phyloP scores from a whole-genome alignment of 2,113 vertebrate species.

The Balaenoptera acutorostrata region DNA sequence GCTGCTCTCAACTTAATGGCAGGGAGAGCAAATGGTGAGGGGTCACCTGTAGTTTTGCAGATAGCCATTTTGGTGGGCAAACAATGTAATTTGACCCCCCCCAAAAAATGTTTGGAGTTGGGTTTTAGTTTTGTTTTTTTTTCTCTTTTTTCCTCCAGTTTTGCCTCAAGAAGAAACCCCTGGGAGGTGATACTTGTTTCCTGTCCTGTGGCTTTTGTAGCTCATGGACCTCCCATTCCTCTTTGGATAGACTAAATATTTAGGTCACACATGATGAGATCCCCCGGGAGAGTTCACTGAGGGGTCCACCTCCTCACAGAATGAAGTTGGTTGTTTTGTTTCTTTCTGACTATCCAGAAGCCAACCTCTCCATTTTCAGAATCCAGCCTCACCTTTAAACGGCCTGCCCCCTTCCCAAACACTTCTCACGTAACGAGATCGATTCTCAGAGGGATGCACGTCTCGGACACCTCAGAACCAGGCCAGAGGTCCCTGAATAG shows the following conservation, averaged over 20 bases:
- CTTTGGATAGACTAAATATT: background rate
- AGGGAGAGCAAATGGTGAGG: background rate
- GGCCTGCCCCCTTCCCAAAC: background rate
- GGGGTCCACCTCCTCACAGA: background rate
- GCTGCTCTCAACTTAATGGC: background rate
- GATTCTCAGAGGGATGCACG: background rate
- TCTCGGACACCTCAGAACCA: background rate
- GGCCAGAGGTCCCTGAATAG: background rate
- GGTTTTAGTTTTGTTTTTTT: background rate
- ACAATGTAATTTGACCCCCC: background rate
- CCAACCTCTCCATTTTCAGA: background rate
- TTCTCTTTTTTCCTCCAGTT: background rate
- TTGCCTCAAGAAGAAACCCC: background rate
- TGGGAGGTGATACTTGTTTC: background rate
- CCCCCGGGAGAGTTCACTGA: background rate
- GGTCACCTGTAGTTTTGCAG: background rate
- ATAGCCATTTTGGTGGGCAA: background rate
- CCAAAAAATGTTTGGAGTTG: background rate
- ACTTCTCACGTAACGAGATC: background rate
- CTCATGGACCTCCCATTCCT: background rate
- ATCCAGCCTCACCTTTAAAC: background rate
- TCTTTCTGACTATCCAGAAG: background rate
- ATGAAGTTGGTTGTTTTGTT: background rate
- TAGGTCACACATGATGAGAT: background rate
- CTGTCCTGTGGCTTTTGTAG: background rate